Evolutionary conservation across 2,797 vertebrate species (phyloP), one percentile per base, ranked within the genome.

Genomic region (Clarias fuscus): DNA sequence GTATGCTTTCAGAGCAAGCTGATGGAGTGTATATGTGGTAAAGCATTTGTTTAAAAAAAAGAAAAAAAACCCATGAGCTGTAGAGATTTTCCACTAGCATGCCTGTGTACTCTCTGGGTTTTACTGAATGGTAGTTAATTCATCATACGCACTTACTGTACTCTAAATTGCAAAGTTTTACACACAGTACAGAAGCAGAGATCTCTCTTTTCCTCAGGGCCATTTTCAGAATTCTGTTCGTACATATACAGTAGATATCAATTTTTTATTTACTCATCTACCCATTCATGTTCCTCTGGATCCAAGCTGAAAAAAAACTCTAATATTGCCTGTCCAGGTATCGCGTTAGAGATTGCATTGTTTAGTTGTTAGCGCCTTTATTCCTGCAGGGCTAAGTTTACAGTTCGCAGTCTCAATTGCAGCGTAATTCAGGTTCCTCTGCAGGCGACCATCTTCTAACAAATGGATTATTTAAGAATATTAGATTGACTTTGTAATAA

Each of bases 21-120:
- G 14, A 10, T 48, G 61, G 40, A 82, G 58, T 68, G 59, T 84
- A 64, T 82, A 61, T 53, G 70, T 70, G 33, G 88, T 89, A 76
- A 87, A 90, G 83, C 80, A 81, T 78, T 89, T 89, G 85, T 87
- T 75, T 84, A 87, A 81, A 10, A 48, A 43, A 48, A 8, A 48
- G 4, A 43, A 10, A 48, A 48, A 48, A 48, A 84, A 81, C 64
- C 37, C 82, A 88, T 94, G 82, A 4, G 24, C 5, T 0, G 56
- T 90, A 76, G n/a, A 79, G 56, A 58, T 40, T 87, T 58, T 81
- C 76, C 33, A 64, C 37, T 30, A 87, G 33, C 85, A 64, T 61
- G 72, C 27, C 62, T 53, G 24, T 59, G 27, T 64, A 53, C 58
- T 84, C 83, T 91, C 33, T 90, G 77, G 20, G 62, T 62, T 53